Evolutionary conservation across 2,797 vertebrate species (phyloP), one percentile per base, ranked within the genome.

Genomic region (Onychomys torridus): DNA sequence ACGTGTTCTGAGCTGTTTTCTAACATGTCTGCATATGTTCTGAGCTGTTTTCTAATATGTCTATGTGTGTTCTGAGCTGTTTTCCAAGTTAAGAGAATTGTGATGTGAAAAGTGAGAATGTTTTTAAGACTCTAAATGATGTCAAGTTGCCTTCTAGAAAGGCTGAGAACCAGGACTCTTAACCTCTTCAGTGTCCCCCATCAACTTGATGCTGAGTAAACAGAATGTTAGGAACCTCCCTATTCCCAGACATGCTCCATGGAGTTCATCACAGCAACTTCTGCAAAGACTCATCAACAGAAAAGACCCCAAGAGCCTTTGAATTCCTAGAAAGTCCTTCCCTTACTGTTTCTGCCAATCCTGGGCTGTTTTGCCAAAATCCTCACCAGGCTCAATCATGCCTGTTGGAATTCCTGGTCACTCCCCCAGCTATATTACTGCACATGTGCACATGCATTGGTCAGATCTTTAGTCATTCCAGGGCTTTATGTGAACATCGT

Each of bases 91-190:
- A 29, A 63, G 75, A 86, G 43, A 90, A 65, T 71, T 88, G 84
- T n/a, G 71, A n/a, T 55, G 46, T 77, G 43, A 76, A 86, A 93
- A 2, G 37, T 79, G 46, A 32, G 78, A 73, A 65, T 76, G 1
- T 17, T 65, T 91, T 96, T 55, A 89, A 94, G 67, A 89, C 25
- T n/a, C 71, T 81, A 49, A 1, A 32, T 73, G 69, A 79, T 67
- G 34, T 46, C 73, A 63, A 29, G 32, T 46, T 90, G 34, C n/a
- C 67, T 81, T 96, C 75, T 57, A 71, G 76, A 92, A 65, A 94
- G 69, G 34, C 1, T 17, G n/a, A 79, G 79, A 78, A 19, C 23
- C 27, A 32, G 79, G 92, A 73, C 25, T 16, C 43, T 52, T 52
- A 19, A 32, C 37, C 5, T 29, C 4, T 19, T 57, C 43, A 37